These are phyloP conservation scores for Halichondria panicea DNA, from an alignment of 37 sponge, comb jelly and placozoan species.

Conservation along the genomic window DNA sequence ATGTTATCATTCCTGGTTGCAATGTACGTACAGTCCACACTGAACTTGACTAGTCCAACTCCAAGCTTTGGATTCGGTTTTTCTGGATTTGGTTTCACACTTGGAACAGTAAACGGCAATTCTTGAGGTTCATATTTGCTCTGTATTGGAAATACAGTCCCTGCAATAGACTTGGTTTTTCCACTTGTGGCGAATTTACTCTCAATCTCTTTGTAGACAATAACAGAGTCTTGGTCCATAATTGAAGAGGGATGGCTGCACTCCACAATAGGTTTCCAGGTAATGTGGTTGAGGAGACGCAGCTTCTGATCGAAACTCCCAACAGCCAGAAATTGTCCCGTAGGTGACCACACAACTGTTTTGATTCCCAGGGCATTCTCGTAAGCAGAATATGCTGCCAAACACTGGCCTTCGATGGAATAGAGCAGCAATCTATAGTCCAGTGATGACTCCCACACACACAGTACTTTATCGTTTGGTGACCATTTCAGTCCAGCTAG, in stretches of 20 bases:
- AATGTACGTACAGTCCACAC: slow-evolving; percentile 76
- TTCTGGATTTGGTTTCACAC: slow-evolving; percentile 82
- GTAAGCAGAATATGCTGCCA: slow-evolving; percentile 71
- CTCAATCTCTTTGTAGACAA: slow-evolving; percentile 74
- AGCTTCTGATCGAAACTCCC: slow-evolving; percentile 93
- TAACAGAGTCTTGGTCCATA: slow-evolving; percentile 24
- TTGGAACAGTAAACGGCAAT: slow-evolving; percentile 43
- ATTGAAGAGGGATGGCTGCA: slow-evolving; percentile 55
- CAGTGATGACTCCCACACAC: slow-evolving; percentile 81
- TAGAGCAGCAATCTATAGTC: slow-evolving; percentile 78
- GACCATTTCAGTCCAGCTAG: slow-evolving; percentile 81
- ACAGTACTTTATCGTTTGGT: slow-evolving; percentile 74
- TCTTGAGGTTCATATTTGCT: slow-evolving; percentile 69
- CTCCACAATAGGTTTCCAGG: slow-evolving; percentile 85
- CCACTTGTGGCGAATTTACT: not conserved
- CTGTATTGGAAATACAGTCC: slow-evolving; percentile 13
- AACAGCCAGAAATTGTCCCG: slow-evolving; percentile 92
- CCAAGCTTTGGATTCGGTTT: slow-evolving; percentile 90
- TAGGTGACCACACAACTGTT: slow-evolving; percentile 76
- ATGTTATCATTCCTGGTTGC: slow-evolving; percentile 92
- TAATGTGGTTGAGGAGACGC: slow-evolving; percentile 79
- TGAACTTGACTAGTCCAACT: slow-evolving; percentile 75
- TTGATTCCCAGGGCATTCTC: slow-evolving; percentile 82
- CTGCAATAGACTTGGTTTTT: not conserved
- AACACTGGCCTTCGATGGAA: slow-evolving; percentile 77